phyloP scores from a whole-genome alignment of 2,888 invertebrate genomes.

The Panopea generosa region DNA sequence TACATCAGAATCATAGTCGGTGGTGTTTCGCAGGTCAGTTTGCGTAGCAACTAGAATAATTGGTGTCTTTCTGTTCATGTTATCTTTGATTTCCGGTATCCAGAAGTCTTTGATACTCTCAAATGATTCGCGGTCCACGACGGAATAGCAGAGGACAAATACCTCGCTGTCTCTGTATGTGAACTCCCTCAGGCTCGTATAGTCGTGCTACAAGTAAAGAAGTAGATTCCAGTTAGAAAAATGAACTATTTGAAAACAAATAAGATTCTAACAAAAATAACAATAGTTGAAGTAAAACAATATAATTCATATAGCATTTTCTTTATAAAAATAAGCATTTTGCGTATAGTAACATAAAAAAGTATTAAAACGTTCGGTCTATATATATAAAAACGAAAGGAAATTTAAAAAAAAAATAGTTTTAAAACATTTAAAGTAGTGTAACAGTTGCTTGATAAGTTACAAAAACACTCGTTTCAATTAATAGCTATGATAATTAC shows the following conservation, averaged over 20 bases:
- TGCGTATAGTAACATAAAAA: too few relatives aligned
- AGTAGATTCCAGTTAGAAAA: neutral
- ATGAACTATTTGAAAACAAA: too few relatives aligned
- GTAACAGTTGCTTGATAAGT: too few relatives aligned
- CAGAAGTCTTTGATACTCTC: conserved; percentile 72
- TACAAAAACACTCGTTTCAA: too few relatives aligned
- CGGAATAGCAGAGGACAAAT: conserved; percentile 75
- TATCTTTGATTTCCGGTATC: conserved; percentile 74
- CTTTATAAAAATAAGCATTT: too few relatives aligned
- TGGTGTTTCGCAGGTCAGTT: conserved; percentile 70
- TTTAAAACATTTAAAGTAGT: too few relatives aligned
- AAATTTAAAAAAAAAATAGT: too few relatives aligned
- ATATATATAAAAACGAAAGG: too few relatives aligned
- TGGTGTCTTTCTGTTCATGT: conserved; percentile 70
- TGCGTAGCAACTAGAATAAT: conserved; percentile 76
- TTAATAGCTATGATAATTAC: conserved; percentile 44
- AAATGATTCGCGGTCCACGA: conserved; percentile 75
- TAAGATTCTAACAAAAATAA: too few relatives aligned
- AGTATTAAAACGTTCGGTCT: too few relatives aligned
- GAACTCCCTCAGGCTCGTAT: conserved; percentile 72
- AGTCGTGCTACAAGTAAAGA: conserved; percentile 70
- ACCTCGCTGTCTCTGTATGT: conserved; percentile 77
- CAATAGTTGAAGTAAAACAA: too few relatives aligned
- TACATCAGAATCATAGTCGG: conserved; percentile 62
- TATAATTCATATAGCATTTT: too few relatives aligned